Percentiles rank a stretch among this genome's conserved stretches.
Conservation (phyloP, 2,113 vertebrate species). For the Pseudopipra pipra region DNA sequence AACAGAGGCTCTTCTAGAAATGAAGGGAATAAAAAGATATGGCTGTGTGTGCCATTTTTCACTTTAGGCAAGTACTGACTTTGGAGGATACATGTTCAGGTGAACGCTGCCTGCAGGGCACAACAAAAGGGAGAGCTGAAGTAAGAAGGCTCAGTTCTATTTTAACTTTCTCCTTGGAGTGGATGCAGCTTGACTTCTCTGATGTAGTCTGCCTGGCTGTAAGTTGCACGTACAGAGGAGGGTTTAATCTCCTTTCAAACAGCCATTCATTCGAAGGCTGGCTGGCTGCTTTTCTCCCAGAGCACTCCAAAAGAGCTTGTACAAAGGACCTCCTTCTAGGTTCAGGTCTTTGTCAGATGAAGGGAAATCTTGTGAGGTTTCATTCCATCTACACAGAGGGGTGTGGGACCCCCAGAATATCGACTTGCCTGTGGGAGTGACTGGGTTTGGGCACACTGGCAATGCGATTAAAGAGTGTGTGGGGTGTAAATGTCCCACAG, state of each 20-base stretch:
- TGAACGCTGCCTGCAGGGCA: background rate
- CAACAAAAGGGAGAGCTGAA: constrained; percentile 4
- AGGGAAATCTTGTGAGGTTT: background rate
- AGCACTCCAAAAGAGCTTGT: background rate
- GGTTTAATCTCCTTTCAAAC: background rate
- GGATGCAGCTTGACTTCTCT: background rate
- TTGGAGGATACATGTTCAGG: background rate
- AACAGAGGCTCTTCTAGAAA: background rate
- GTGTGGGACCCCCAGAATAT: background rate
- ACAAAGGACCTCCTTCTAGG: background rate
- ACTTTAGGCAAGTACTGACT: background rate
- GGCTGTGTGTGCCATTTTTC: background rate
- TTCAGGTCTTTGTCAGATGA: background rate
- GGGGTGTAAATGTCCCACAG: background rate
- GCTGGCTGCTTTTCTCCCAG: background rate
- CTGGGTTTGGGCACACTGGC: background rate
- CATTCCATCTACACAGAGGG: background rate
- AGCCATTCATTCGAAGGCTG: background rate
- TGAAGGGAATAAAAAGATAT: background rate
- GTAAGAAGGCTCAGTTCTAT: constrained; percentile 2
- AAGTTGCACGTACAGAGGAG: background rate
- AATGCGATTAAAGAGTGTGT: rapidly evolving
- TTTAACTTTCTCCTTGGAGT: constrained; percentile 26
- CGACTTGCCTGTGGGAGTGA: background rate
- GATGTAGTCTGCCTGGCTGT: background rate